Base-by-base conservation (phyloP, 2,113 vertebrate species). In the Desmodus rotundus region DNA sequence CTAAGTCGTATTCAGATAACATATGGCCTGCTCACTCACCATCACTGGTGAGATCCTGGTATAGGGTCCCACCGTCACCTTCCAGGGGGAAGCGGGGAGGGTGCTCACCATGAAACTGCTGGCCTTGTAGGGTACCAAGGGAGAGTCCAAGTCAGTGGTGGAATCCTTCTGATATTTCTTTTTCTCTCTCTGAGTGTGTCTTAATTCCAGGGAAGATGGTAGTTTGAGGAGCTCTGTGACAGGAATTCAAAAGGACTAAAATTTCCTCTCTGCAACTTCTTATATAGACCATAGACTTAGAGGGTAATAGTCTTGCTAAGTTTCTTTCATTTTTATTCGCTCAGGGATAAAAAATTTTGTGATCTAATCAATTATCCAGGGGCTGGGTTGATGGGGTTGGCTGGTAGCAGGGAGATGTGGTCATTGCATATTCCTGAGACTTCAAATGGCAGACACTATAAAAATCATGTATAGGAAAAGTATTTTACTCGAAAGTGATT, bases 31-130 rank as follows among this genome's bases (percentile, higher is more conserved):
- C 8, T 47, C 22, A 82, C n/a, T 61, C 38, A 52, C 41, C 6
- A 0, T 9, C 54, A 22, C 19, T 7, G 2, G 54, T 56, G 54
- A 56, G 54, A 56, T 19, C 54, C 20, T 7, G 7, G 24, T 13
- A 7, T 24, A 33, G n/a, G 24, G 45, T 12, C 17, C 5, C 33
- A 13, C 15, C 17, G 16, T 70, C 33, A 86, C 26, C 50, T 73
- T 58, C 61, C 20, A 47, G 43, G 52, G 83, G 14, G 36, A 78
- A 72, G 43, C 41, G 36, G 19, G 17, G 38, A 85, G 9, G 19
- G 4, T 3, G 0, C 0, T 7, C 41, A 31, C 33, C 28, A 41
- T 12, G 4, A 38, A 68, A 61, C 4, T 9, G 13, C 16, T 70
- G 67, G 15, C 9, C 76, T 43, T 77, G 28, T 65, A 82, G 26